A percentile compares a stretch with the other conserved stretches of the same genome.
Conservation (phyloP, 2,113 vertebrate genomes). For the Boleophthalmus pectinirostris region DNA sequence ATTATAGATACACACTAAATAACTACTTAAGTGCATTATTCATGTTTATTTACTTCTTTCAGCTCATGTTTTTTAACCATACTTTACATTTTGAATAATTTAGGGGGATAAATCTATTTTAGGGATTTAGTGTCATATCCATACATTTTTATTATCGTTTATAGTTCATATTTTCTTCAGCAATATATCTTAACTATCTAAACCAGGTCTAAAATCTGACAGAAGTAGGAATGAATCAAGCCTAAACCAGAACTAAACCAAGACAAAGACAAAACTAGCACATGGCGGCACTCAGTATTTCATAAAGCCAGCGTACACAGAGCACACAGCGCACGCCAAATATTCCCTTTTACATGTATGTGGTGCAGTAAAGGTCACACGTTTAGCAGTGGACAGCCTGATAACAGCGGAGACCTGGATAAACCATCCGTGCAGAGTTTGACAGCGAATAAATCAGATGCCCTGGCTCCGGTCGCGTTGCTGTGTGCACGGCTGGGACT, state of each 20-base stretch:
- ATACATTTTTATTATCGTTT: too few relatives aligned
- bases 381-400: constrained; percentile 40
- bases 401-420: constrained; percentile 55
- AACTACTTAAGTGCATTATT: too few relatives aligned
- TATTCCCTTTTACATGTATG: constrained; percentile 38
- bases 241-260: neutral
- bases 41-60: too few relatives aligned
- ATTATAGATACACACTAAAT: too few relatives aligned
- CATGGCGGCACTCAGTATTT: neutral
- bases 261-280: too few relatives aligned
- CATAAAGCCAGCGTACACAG: neutral
- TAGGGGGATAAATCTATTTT: too few relatives aligned
- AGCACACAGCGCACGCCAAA: neutral
- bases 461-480: constrained; percentile 26
- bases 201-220: too few relatives aligned
- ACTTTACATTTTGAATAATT: too few relatives aligned
- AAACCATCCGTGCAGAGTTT: constrained; percentile 49
- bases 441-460: constrained; percentile 67
- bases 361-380: constrained; percentile 65
- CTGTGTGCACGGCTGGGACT: constrained; percentile 28
- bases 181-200: too few relatives aligned
- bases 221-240: neutral
- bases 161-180: too few relatives aligned
- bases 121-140: too few relatives aligned
- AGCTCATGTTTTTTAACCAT: too few relatives aligned